A percentile compares a stretch with the other conserved stretches of the same genome.
Evolutionary conservation across 1,140 invertebrate genomes (phyloP).

Genomic region (Platorchestia sp.): DNA sequence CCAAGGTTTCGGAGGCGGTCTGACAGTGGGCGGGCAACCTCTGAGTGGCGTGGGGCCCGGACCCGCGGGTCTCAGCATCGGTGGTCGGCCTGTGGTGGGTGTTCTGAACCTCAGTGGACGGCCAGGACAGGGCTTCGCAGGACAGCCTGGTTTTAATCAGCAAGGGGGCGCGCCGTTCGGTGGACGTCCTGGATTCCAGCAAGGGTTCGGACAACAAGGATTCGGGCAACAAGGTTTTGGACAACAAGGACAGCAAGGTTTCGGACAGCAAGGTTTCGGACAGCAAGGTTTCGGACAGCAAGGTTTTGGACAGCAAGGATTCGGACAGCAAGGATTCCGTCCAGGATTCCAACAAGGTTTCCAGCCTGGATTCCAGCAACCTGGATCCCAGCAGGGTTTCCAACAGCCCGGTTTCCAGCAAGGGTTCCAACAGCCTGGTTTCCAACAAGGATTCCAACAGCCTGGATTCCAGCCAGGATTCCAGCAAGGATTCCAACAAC

Average conservation of each 20-base stretch:
- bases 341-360: conserved; percentile 28
- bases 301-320: neutral
- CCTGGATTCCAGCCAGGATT: conserved; percentile 10
- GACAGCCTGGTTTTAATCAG: conserved; percentile 1
- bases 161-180: neutral
- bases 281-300: conserved; percentile 2
- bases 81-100: conserved; percentile 4
- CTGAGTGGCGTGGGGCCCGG: neutral
- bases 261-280: neutral
- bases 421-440: conserved; percentile 14
- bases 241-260: conserved; percentile 15
- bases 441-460: conserved; percentile 34
- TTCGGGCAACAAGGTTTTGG: neutral
- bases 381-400: conserved; percentile 13
- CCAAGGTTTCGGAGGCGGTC: neutral
- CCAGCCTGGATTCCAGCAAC: conserved; percentile 12
- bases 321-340: conserved; percentile 18
- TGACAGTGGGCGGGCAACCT: neutral
- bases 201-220: neutral
- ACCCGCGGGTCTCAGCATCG: neutral
- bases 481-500: conserved; percentile 22
- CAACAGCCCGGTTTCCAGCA: neutral
- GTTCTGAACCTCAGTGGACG: neutral
- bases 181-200: conserved; percentile 19
- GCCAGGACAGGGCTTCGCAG: conserved; percentile 42